Evolutionary conservation across 2,113 vertebrate species (phyloP).

Genomic region (Upupa epops): DNA sequence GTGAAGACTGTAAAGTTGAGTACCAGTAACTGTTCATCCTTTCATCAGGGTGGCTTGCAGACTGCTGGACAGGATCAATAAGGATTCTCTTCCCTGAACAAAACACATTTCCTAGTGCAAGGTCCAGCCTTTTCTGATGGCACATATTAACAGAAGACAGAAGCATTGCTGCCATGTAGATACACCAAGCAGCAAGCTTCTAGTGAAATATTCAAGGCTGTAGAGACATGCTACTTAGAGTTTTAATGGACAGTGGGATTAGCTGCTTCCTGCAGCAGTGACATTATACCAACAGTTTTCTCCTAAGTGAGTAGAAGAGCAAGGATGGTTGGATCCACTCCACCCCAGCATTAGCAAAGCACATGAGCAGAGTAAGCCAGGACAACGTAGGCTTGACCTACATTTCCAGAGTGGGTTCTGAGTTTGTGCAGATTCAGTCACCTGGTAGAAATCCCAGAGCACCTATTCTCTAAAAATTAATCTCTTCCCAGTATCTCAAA

Average conservation of each 20-base stretch:
- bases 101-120: neutral
- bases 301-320: neutral
- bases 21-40: neutral
- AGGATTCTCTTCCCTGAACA: neutral
- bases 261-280: neutral
- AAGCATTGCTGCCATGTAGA: neutral
- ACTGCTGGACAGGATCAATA: neutral
- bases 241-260: neutral
- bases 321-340: neutral
- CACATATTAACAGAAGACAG: neutral
- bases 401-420: neutral
- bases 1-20: neutral
- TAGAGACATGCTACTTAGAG: fast-evolving
- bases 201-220: neutral
- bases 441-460: neutral
- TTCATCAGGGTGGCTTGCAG: neutral
- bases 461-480: neutral
- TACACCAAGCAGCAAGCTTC: neutral
- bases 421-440: neutral
- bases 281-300: neutral
- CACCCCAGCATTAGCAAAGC: neutral
- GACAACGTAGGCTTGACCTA: neutral
- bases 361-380: neutral
- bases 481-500: neutral
- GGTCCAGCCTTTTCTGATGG: neutral